Evolutionary conservation across 64 coral and sea anemone species (phyloP).

Genomic region (Astreopora myriophthalma): DNA sequence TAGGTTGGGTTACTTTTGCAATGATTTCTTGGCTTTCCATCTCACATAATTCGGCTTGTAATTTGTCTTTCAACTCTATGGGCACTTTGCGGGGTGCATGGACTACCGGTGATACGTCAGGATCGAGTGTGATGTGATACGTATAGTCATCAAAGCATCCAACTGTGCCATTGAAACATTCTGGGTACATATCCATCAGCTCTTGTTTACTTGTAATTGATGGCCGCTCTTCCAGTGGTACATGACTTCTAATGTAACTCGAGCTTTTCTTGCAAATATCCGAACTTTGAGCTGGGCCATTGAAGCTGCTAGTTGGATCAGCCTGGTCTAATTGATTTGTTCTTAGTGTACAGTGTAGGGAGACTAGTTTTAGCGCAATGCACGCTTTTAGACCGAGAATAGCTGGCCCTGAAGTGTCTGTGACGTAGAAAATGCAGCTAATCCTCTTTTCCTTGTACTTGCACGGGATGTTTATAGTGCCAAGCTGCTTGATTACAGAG

Average conservation of each 20-base stretch:
- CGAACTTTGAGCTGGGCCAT: background rate
- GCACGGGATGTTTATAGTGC: no score
- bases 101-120: background rate
- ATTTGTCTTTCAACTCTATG: conserved; percentile 26
- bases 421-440: no score
- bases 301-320: background rate
- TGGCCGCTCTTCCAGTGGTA: background rate
- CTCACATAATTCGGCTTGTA: no score
- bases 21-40: conserved; percentile 33
- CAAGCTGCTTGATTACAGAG: no score
- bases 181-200: no score
- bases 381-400: conserved; percentile 22
- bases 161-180: background rate
- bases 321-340: conserved; percentile 35
- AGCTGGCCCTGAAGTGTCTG: no score
- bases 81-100: conserved; percentile 12
- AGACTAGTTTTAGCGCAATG: conserved; percentile 23
- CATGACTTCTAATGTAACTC: background rate
- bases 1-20: background rate
- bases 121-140: conserved; percentile 13
- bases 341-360: conserved; percentile 11
- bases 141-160: conserved; percentile 18
- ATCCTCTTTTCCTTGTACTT: no score
- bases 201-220: background rate
- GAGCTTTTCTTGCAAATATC: background rate